Base-by-base conservation (phyloP, 1,140 invertebrate genomes). In the Lordiphosa clarofinis region DNA sequence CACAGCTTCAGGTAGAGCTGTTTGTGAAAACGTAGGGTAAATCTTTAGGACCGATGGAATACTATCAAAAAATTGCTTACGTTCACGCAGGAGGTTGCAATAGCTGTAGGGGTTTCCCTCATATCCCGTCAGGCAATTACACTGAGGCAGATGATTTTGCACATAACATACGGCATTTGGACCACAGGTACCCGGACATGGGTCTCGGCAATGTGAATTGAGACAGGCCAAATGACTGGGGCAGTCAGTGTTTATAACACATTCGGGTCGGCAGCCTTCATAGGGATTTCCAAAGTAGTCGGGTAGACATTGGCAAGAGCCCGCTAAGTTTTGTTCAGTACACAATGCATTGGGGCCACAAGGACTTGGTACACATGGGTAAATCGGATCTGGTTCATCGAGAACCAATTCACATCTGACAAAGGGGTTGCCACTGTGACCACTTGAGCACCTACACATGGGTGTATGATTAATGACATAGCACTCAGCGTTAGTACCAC, bases 131-230 rank as follows among this genome's bases (percentile, higher is more conserved):
- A 92, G 89, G 86, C 94, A 95, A 63, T 89, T 91, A 74, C 95
- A 96, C 1, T 92, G 92, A 12, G 94, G 93, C 35, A 94, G 89
- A 87, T 95, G 94, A 76, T 94, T 94, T 0, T 94, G 89, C 5
- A 94, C 93, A 82, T 92, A 91, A 73, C 94, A 95, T 56, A 93
- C 90, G 1, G 92, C 95, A 78, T 95, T 94, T 15, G 90, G 88
- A 37, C 93, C 94, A 84, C 95, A 96, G n/a, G 92, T 92, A 13
- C 94, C 93, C 0, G 92, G 91, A 76, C 95, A 96, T 37, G 95
- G 94, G 90, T 96, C 92, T 72, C 90, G 90, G 71, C 95, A 96
- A 89, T 93, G 94, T 42, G 92, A 93, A 69, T 93, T 93, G 4
- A 94, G 88, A 66, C 94, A 95, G 37, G 93, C 93, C 64, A 91